Percentiles rank a stretch among this genome's conserved stretches.
Conservation (phyloP, 2,797 vertebrate genomes). For the Adelosebastes latens region DNA sequence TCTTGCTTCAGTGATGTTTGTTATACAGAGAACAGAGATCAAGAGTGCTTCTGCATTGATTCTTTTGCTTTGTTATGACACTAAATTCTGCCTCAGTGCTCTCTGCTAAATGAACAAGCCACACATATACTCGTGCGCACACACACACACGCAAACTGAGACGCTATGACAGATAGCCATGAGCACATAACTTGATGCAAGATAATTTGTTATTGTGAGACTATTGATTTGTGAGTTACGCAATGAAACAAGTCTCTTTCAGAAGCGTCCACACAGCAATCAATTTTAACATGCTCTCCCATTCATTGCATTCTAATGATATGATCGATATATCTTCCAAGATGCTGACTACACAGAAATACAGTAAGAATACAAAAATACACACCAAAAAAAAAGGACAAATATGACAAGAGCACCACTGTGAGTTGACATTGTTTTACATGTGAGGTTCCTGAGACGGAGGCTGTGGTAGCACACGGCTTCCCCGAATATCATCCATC, state of each 20-base stretch:
- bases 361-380: conserved; percentile 6
- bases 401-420: conserved; percentile 39
- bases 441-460: conserved; percentile 27
- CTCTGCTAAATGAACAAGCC: conserved; percentile 49
- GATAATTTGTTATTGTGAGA: conserved; percentile 67
- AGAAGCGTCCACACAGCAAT: conserved; percentile 49
- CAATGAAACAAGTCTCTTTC: conserved; percentile 59
- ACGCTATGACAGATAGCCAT: conserved; percentile 55
- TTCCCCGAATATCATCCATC: conserved; percentile 68
- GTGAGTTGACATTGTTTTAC: conserved; percentile 49
- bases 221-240: conserved; percentile 65
- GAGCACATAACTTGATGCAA: conserved; percentile 50
- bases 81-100: conserved; percentile 46
- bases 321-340: conserved; percentile 50
- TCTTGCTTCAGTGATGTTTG: conserved; percentile 32
- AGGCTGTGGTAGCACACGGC: conserved; percentile 17
- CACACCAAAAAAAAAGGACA: conserved; percentile 4
- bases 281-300: conserved; percentile 27
- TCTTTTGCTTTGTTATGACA: conserved; percentile 62
- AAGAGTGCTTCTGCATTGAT: conserved; percentile 46
- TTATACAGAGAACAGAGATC: conserved; percentile 50
- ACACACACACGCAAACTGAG: background rate
- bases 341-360: conserved; percentile 55
- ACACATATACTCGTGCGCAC: background rate
- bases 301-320: conserved; percentile 59